Conservation (phyloP, 2,797 vertebrate species). For the Paguma larvata region DNA sequence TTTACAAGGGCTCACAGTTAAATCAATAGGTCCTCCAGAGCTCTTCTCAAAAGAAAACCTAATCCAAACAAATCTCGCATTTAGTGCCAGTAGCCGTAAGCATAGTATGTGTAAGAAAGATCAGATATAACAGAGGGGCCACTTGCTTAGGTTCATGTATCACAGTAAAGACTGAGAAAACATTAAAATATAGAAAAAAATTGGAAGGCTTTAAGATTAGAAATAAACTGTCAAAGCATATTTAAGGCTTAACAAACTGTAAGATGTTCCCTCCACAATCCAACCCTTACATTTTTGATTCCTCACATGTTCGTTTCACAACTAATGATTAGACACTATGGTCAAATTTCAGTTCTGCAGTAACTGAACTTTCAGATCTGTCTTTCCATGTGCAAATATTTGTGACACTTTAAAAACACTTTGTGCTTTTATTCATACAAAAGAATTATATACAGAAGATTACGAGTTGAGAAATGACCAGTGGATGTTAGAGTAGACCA, state of each 20-base stretch:
- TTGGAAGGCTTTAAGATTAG: not conserved
- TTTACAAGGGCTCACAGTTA: constrained; percentile 51
- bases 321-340: not conserved
- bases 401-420: not conserved
- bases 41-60: constrained; percentile 63
- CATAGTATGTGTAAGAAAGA: constrained; percentile 53
- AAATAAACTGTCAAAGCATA: constrained; percentile 26
- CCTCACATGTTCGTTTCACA: not conserved
- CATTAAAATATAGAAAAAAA: not conserved
- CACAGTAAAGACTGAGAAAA: not conserved
- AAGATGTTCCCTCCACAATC: not conserved
- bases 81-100: constrained; percentile 37
- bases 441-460: not conserved
- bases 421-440: not conserved
- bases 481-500: not conserved
- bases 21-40: constrained; percentile 69
- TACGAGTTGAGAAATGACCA: not conserved
- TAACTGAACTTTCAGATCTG: not conserved
- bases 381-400: not conserved
- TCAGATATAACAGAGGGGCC: not conserved
- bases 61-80: constrained; percentile 68
- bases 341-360: not conserved
- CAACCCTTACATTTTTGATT: constrained; percentile 42
- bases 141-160: constrained; percentile 1
- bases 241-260: constrained; percentile 43